Evolutionary conservation across 2,888 invertebrate species (phyloP).

Genomic region (Drosophila leonis): DNA sequence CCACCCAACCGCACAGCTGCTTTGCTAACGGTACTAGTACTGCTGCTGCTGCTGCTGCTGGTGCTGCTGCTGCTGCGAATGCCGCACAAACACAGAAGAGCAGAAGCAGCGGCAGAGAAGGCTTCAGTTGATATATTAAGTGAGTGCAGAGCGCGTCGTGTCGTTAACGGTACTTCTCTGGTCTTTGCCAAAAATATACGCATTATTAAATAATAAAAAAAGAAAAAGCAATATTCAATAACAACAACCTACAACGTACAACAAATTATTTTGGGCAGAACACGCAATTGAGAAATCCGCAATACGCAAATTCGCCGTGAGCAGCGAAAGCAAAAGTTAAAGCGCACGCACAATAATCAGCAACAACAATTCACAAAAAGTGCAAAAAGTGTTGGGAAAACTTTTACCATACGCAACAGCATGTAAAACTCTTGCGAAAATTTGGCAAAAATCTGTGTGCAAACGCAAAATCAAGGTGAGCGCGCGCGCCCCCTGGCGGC

Average conservation of each 20-base stretch:
- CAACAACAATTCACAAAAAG: conserved; percentile 75
- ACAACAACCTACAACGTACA: conserved; percentile 2
- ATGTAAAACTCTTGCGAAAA: conserved; percentile 73
- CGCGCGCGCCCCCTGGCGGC: conserved; percentile 20
- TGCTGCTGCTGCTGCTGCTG: conserved; percentile 37
- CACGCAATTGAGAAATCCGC: conserved; percentile 28
- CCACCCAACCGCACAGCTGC: conserved; percentile 33
- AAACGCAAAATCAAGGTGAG: conserved; percentile 71
- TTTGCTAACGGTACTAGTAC: conserved; percentile 41
- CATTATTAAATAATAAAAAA: background rate
- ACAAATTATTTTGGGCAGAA: conserved; percentile 15
- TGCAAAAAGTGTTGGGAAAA: conserved; percentile 71
- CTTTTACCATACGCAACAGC: conserved; percentile 66
- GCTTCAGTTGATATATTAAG: conserved; percentile 41
- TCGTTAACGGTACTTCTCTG: conserved; percentile 24
- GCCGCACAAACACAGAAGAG: conserved; percentile 25
- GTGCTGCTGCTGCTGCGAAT: conserved; percentile 36
- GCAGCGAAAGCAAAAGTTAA: conserved; percentile 35
- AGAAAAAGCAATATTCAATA: conserved; percentile 12
- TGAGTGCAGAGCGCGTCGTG: conserved; percentile 41
- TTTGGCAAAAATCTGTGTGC: conserved; percentile 71
- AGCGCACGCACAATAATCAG: conserved; percentile 32
- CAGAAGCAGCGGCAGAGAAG: conserved; percentile 19
- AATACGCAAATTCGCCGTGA: conserved; percentile 20
- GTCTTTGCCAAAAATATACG: conserved; percentile 16